Evolutionary conservation across 2,113 vertebrate genomes (phyloP).

Genomic region (Corythoichthys intestinalis): DNA sequence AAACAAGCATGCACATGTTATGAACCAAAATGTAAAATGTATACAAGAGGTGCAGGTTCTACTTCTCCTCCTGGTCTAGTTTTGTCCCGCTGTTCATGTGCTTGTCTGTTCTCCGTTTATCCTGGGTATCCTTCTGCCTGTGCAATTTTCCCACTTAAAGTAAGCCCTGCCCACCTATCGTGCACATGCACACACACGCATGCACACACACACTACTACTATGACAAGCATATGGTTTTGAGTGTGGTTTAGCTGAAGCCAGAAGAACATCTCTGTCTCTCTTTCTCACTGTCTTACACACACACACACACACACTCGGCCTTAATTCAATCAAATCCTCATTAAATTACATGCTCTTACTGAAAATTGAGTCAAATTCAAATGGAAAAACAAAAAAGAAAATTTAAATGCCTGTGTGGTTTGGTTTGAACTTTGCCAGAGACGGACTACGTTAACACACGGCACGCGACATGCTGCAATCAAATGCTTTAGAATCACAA

Average conservation of each 20-base stretch:
- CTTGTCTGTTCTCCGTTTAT: constrained; percentile 52
- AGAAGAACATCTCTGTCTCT: constrained; percentile 51
- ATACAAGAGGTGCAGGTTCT: not conserved
- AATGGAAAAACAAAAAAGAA: constrained; percentile 3
- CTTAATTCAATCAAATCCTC: constrained; percentile 39
- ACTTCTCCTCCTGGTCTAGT: not conserved
- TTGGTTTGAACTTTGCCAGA: constrained; percentile 2
- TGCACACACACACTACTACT: constrained; percentile 40
- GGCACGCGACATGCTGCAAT: not conserved
- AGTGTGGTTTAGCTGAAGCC: constrained; percentile 49
- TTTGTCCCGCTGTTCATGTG: not conserved
- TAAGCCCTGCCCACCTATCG: constrained; percentile 67
- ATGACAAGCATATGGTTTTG: constrained; percentile 66
- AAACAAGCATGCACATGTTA: not conserved
- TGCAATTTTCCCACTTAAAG: constrained; percentile 60
- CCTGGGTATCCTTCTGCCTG: constrained; percentile 59
- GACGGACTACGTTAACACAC: not conserved
- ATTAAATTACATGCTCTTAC: constrained; percentile 18
- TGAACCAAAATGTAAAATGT: too few relatives aligned
- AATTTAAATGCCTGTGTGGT: not conserved
- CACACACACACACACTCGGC: constrained; percentile 13
- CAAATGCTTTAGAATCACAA: not conserved
- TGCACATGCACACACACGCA: constrained; percentile 27
- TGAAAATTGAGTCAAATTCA: constrained; percentile 9
- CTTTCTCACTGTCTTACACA: constrained; percentile 26